phyloP scores from a whole-genome alignment of 2,797 vertebrate species.

The Avahi laniger region DNA sequence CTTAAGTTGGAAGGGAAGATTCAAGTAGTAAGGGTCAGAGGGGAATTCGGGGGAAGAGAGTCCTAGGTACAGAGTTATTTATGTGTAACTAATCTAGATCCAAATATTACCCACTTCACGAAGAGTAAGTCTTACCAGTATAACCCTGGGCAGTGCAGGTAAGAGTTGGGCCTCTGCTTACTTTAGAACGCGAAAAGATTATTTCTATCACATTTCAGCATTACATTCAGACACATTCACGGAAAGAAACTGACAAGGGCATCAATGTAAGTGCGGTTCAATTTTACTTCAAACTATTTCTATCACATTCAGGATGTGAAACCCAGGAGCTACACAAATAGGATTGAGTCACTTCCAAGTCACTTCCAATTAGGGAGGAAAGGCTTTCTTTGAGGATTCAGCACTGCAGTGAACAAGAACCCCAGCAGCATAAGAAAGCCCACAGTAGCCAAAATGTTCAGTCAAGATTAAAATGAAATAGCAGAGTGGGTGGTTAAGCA shows the following conservation, averaged over 20 bases:
- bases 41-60: not conserved
- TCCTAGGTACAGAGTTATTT: not conserved
- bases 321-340: not conserved
- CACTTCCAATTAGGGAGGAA: not conserved
- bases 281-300: slow-evolving; percentile 5
- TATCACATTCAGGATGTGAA: slow-evolving; percentile 24
- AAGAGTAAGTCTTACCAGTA: not conserved
- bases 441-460: not conserved
- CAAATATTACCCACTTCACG: not conserved
- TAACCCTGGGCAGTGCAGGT: not conserved
- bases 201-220: not conserved
- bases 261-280: not conserved
- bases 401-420: not conserved
- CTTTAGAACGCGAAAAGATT: not conserved
- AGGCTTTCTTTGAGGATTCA: not conserved
- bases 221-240: not conserved
- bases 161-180: not conserved
- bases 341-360: not conserved
- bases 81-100: not conserved
- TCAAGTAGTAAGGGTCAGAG: not conserved
- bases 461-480: not conserved
- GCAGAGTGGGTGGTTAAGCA: not conserved
- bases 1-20: not conserved
- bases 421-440: not conserved
- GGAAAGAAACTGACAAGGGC: not conserved